phyloP scores from a whole-genome alignment of 2,888 invertebrate genomes.

The Acronicta leporina region DNA sequence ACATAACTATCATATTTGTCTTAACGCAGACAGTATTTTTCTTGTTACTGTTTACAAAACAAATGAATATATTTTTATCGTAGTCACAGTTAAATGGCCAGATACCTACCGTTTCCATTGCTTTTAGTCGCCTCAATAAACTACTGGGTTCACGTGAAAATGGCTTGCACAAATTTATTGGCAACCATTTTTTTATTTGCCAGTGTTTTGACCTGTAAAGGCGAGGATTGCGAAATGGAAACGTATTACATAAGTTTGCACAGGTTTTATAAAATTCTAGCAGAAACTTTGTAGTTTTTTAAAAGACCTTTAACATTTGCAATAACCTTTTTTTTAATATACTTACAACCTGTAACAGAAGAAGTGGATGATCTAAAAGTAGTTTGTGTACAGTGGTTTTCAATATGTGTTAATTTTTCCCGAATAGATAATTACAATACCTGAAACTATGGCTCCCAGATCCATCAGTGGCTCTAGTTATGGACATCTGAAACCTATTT shows the following conservation, averaged over 20 bases:
- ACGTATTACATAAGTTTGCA: slow-evolving; percentile 56
- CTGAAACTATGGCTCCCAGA: too few species aligned
- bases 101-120: slow-evolving; percentile 49
- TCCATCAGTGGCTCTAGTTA: too few species aligned
- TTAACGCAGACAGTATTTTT: neutral
- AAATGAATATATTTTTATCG: slow-evolving; percentile 54
- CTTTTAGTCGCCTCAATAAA: slow-evolving; percentile 53
- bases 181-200: slow-evolving; percentile 43
- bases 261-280: neutral
- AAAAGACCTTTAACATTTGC: too few species aligned
- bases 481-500: too few species aligned
- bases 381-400: too few species aligned
- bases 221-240: slow-evolving; percentile 57
- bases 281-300: neutral
- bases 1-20: too few species aligned
- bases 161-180: slow-evolving; percentile 53
- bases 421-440: too few species aligned
- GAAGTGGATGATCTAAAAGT: too few species aligned
- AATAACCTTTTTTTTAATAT: too few species aligned
- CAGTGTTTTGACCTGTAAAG: slow-evolving; percentile 40
- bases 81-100: slow-evolving; percentile 35
- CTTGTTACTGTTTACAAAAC: slow-evolving; percentile 13
- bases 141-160: slow-evolving; percentile 53
- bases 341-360: too few species aligned
- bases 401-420: too few species aligned